These are phyloP conservation scores for Drosophila simulans DNA, from an alignment of 1,140 invertebrate genomes.

Conservation along the genomic window DNA sequence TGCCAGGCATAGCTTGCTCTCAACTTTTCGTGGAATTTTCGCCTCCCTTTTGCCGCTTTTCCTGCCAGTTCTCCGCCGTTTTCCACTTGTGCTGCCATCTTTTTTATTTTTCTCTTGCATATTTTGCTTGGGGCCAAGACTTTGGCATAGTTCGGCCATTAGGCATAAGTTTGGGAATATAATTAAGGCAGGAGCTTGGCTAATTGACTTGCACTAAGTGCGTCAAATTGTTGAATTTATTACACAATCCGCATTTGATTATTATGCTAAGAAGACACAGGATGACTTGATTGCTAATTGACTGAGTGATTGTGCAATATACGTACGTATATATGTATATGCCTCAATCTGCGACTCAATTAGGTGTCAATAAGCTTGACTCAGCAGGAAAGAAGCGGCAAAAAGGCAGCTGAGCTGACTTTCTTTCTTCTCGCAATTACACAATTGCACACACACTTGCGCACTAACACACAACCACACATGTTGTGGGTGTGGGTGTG, in stretches of 20 bases:
- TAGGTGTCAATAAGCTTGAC: constrained; percentile 61
- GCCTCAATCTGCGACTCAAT: constrained; percentile 50
- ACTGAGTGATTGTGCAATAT: background rate
- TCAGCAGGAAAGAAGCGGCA: constrained; percentile 1
- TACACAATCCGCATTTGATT: no score
- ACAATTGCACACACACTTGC: constrained; percentile 44
- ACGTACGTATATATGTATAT: background rate
- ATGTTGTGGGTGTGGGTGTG: background rate
- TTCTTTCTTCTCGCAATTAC: constrained; percentile 53
- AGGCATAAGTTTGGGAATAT: constrained; percentile 12
- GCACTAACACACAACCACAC: constrained; percentile 14
- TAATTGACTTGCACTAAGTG: constrained; percentile 28
- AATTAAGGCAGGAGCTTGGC: constrained; percentile 13
- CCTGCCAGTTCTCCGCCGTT: background rate
- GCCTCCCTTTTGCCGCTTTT: background rate
- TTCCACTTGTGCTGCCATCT: background rate
- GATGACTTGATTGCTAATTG: constrained; percentile 5
- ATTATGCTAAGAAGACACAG: background rate
- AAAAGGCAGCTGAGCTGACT: constrained; percentile 25
- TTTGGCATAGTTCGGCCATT: constrained; percentile 28
- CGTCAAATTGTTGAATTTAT: constrained; percentile 13
- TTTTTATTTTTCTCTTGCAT: background rate
- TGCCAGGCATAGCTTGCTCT: constrained; percentile 36
- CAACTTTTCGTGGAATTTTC: constrained; percentile 20
- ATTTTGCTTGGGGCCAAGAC: background rate